Percentiles rank a stretch among this genome's conserved stretches.
phyloP scores from a whole-genome alignment of 2,888 invertebrate genomes.

The Gastracanthus pulcherrimus region DNA sequence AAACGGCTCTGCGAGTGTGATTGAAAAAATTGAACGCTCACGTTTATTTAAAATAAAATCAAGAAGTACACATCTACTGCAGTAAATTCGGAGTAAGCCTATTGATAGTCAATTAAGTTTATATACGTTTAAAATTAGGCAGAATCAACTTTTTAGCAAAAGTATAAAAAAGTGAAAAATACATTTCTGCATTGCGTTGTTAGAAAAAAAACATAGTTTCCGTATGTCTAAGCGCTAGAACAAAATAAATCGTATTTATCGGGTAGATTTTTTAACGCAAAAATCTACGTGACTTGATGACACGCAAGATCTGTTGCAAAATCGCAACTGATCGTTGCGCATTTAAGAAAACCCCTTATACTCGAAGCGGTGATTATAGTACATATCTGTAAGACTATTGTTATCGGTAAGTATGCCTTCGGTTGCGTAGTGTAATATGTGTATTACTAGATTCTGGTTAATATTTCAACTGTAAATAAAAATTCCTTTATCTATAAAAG shows the following conservation, averaged over 20 bases:
- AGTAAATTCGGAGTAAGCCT: constrained; percentile 37
- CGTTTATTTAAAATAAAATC: constrained; percentile 24
- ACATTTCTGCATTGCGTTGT: constrained; percentile 16
- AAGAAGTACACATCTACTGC: constrained; percentile 36
- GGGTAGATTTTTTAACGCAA: constrained; percentile 1
- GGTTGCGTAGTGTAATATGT: constrained; percentile 38
- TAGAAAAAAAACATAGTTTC: constrained; percentile 7
- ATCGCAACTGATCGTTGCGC: constrained; percentile 4
- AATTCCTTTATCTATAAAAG: neutral
- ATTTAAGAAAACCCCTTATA: constrained; percentile 38
- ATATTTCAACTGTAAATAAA: constrained; percentile 45
- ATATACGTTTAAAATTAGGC: constrained; percentile 41
- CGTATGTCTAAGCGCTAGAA: constrained; percentile 12
- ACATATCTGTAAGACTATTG: constrained; percentile 55
- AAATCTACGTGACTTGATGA: constrained; percentile 40
- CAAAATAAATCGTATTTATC: constrained; percentile 12
- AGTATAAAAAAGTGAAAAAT: constrained; percentile 51
- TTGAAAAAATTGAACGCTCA: constrained; percentile 49
- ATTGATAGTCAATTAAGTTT: constrained; percentile 37
- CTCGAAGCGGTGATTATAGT: constrained; percentile 46
- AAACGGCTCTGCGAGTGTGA: constrained; percentile 53
- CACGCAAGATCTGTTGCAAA: constrained; percentile 8
- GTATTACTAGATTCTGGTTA: constrained; percentile 44
- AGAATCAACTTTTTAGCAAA: constrained; percentile 42
- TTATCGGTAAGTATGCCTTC: constrained; percentile 55